Evolutionary conservation across 1,140 invertebrate species (phyloP), one percentile per base, ranked within the genome.

Genomic region (Heliconius nattereri): DNA sequence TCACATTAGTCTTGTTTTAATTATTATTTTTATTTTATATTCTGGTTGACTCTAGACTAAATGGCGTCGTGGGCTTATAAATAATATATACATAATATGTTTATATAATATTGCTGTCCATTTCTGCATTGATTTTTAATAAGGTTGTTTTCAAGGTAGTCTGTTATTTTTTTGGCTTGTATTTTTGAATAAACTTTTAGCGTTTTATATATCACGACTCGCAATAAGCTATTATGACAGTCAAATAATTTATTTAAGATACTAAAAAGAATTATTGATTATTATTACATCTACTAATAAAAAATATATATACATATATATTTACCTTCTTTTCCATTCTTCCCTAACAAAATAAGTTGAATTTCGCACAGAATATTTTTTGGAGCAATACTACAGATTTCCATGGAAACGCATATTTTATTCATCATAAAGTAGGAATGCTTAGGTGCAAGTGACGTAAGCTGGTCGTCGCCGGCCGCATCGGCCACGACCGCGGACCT

Each of bases 381-480:
- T 52, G 5, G 49, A 52, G 7, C 49, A 6, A 8, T 6, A 20
- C 49, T 20, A 20, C 49, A 52, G 16, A 7, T 52, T 52, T 52
- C 49, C 49, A 52, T 52, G 49, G 49, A 52, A 52, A 52, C 19
- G 49, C 6, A 20, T 52, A 52, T 52, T 52, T 52, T 52, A 52
- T 52, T 52, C 49, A 52, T 20, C 16, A 52, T 20, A 0, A 20
- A 52, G 19, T 52, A 52, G 49, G 49, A 20, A 19, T 52, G 19
- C 19, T 57, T 72, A 23, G 72, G 70, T 73, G 40, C 11, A 70
- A 79, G 76, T 82, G 81, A 82, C 75, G 81, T 75, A 82, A 79
- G 11, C 60, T 66, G 60, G 13, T 71, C 71, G 75, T 52, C 71
- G 45, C 19, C 35, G 60, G 60, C 20, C 54, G 29, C 54, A 77